Evolutionary conservation across 2,888 invertebrate species (phyloP).

Genomic region (Pilophorus perplexus): DNA sequence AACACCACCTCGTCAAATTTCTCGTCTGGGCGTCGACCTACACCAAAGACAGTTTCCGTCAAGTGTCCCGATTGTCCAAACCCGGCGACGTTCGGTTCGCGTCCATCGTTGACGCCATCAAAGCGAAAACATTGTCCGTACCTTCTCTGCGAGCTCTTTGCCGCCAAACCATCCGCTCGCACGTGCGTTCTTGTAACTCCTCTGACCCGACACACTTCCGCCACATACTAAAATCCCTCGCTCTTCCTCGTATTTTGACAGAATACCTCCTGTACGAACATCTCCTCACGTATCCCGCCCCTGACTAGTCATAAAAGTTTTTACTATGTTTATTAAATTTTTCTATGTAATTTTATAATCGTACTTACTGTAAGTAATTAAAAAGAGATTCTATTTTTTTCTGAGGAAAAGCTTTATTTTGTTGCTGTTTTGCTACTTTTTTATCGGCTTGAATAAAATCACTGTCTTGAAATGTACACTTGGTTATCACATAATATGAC

Average conservation of each 20-base stretch:
- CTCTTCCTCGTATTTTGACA: constrained; percentile 10
- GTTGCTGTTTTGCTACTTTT: too few relatives aligned
- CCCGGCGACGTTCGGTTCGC: background rate
- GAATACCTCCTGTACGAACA: constrained; percentile 17
- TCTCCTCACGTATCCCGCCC: background rate
- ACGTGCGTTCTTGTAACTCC: background rate
- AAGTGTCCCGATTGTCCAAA: background rate
- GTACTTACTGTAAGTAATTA: constrained; percentile 49
- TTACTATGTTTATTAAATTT: background rate
- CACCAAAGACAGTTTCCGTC: background rate
- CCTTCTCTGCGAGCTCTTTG: constrained; percentile 19
- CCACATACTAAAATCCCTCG: background rate
- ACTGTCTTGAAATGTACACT: too few relatives aligned
- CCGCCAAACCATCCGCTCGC: constrained; percentile 7
- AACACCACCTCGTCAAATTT: background rate
- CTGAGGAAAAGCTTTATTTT: too few relatives aligned
- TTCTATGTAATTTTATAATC: background rate
- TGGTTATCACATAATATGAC: too few relatives aligned
- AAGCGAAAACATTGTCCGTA: constrained; percentile 1
- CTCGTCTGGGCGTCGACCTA: constrained; percentile 26
- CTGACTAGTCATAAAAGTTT: background rate
- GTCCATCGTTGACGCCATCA: constrained; percentile 9
- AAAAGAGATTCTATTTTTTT: too few relatives aligned
- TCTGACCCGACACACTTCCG: background rate
- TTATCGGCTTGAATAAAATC: too few relatives aligned